phyloP scores from a whole-genome alignment of 2,797 vertebrate species.

The Danio tinwini region DNA sequence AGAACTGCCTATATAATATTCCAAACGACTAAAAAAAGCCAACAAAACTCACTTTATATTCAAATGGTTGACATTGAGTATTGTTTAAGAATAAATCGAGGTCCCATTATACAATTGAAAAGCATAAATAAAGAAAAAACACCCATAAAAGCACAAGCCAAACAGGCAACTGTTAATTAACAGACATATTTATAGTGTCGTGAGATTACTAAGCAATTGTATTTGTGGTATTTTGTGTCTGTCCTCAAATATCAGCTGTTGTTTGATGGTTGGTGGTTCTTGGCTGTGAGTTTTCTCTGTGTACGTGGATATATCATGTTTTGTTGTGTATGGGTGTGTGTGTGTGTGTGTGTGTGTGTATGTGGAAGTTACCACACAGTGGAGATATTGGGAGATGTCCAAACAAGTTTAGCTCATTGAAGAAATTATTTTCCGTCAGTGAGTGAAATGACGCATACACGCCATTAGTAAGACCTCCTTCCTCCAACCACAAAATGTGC shows the following conservation, averaged over 20 bases:
- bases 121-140: too few relatives aligned
- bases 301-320: background rate
- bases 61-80: too few relatives aligned
- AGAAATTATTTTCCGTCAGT: slow-evolving; percentile 53
- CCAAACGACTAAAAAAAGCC: too few relatives aligned
- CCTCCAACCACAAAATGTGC: slow-evolving; percentile 55
- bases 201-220: background rate
- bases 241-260: slow-evolving; percentile 2
- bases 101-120: too few relatives aligned
- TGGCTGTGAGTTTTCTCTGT: slow-evolving; percentile 14
- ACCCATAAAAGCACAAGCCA: too few relatives aligned
- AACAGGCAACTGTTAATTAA: background rate
- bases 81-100: too few relatives aligned
- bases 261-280: slow-evolving; percentile 10
- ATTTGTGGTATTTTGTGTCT: slow-evolving; percentile 21
- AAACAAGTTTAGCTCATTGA: slow-evolving; percentile 57
- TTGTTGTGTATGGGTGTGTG: background rate
- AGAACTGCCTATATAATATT: too few relatives aligned
- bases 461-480: slow-evolving; percentile 56
- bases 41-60: too few relatives aligned
- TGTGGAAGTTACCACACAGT: slow-evolving; percentile 13
- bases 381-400: slow-evolving; percentile 50
- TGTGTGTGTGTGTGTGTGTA: background rate
- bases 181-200: too few relatives aligned
- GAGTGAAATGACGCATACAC: slow-evolving; percentile 55